Evolutionary conservation across 1,140 invertebrate genomes (phyloP), one percentile per base, ranked within the genome.

Genomic region (Conopomorpha cramerella): DNA sequence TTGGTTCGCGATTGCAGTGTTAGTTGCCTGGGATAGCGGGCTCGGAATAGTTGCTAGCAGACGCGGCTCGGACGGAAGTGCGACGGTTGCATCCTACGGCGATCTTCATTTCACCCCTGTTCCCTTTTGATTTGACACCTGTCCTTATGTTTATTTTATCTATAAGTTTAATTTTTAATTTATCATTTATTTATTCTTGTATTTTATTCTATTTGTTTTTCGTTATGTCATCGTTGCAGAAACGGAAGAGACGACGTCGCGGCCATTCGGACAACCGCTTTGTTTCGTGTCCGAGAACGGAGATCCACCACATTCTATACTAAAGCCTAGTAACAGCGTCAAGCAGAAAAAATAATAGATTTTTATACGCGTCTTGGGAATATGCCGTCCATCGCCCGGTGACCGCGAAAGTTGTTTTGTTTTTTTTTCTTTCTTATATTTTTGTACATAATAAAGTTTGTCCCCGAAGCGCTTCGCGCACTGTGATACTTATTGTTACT

Each of bases 211-310:
- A 68, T 66, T 71, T 42, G 63, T 59, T 68, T 60, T 54, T 77
- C 66, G 54, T 68, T 68, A 72, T 62, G 56, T 74, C 57, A 51
- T 70, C 49, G 71, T 76, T 79, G 28, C 77, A 79, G 74, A 81
- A 55, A 71, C 81, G 54, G 81, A 82, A 55, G 72, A 73, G 60
- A 84, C 83, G 33, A 84, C 82, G 44, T 86, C 82, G 44, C 82
- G 88, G 63, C 86, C 87, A 23, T 90, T 89, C 59, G 87, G 87
- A 51, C 86, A 89, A 54, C 88, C 87, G 18, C 65, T 89, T 58
- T 82, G 85, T 72, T 77, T 89, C 55, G 58, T 77, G 41, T 73
- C 76, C 46, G 81, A 83, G 53, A 81, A 82, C 45, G 82, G 79
- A 55, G 80, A 82, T 55, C 67, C 76, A 28, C 70, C 79, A 41